These are phyloP conservation scores for Scaptomyza flava DNA, from an alignment of 2,888 invertebrate species.

Conservation along the genomic window DNA sequence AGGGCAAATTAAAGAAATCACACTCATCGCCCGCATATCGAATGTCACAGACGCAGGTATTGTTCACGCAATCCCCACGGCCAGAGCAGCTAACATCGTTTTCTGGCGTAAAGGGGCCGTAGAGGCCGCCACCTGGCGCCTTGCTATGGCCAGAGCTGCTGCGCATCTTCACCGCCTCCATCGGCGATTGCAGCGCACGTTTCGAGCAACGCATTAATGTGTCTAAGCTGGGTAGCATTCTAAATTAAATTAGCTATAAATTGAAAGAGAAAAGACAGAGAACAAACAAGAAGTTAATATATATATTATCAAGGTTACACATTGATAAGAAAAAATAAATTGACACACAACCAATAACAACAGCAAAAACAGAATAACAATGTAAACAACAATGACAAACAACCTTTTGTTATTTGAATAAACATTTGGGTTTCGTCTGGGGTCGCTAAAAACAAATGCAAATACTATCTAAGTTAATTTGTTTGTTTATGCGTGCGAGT, in stretches of 20 bases:
- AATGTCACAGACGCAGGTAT: constrained; percentile 96
- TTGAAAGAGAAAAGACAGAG: background rate
- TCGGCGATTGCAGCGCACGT: constrained; percentile 81
- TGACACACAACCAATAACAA: constrained; percentile 18
- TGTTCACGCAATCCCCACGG: constrained; percentile 95
- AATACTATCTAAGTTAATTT: constrained; percentile 38
- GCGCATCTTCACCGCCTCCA: constrained; percentile 69
- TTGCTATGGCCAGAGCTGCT: constrained; percentile 60
- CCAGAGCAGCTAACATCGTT: constrained; percentile 89
- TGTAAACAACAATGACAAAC: constrained; percentile 16
- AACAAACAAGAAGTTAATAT: constrained; percentile 19
- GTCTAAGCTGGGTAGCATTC: constrained; percentile 84
- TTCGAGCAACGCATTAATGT: constrained; percentile 85
- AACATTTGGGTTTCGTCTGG: constrained; percentile 57
- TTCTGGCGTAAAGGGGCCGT: constrained; percentile 65
- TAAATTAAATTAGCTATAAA: constrained; percentile 78
- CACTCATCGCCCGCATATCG: constrained; percentile 93
- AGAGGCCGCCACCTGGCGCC: constrained; percentile 50
- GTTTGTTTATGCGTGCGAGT: background rate
- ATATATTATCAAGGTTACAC: constrained; percentile 41
- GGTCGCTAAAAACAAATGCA: constrained; percentile 70
- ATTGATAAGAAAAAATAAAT: constrained; percentile 43
- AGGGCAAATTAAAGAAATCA: constrained; percentile 92
- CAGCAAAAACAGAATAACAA: constrained; percentile 2
- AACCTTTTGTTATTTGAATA: constrained; percentile 62